Evolutionary conservation across 1,140 invertebrate genomes (phyloP), one percentile per base, ranked within the genome.

Genomic region (Diabrotica virgifera): DNA sequence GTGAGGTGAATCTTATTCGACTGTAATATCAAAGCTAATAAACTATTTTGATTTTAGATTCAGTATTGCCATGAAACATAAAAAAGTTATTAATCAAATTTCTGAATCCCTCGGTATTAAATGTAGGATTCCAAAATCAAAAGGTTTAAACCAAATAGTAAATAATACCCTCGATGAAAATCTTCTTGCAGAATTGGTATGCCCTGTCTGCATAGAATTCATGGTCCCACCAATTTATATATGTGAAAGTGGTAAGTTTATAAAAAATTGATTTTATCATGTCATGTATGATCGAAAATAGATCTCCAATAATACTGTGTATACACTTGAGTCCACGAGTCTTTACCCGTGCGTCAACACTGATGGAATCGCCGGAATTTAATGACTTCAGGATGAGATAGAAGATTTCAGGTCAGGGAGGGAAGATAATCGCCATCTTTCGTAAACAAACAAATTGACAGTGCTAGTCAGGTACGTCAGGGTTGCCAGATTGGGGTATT

Each of bases 131-230:
- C n/a, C 46, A 10, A 50, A 9, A 10, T 50, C 46, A 9, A 55
- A 12, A 36, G 5, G 50, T 5, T 6, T 13, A 14, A 63, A 69
- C 24, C 40, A 54, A 14, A 55, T 55, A 11, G 35, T 36, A 24
- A 24, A 24, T 35, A 13, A 24, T 24, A 10, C 36, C 5, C 37
- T 52, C 36, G 69, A 70, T 54, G 67, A 69, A 52, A 64, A 63
- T 7, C 61, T 84, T 57, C 74, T 85, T 46, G 76, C 77, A 0
- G 76, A 84, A 64, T 73, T 85, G 72, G 84, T 85, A 73, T 85
- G 84, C 67, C 83, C 84, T 4, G 83, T 85, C 65, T 85, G 83
- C 72, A 78, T 83, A 70, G 83, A 85, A 68, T 81, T 80, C 67
- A 83, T 83, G 78, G 77, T 82, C 66, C 81, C 83, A 59, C 83